Evolutionary conservation across 2,888 invertebrate species (phyloP), one percentile per base, ranked within the genome.

Genomic region (Scaptomyza caliginosa): DNA sequence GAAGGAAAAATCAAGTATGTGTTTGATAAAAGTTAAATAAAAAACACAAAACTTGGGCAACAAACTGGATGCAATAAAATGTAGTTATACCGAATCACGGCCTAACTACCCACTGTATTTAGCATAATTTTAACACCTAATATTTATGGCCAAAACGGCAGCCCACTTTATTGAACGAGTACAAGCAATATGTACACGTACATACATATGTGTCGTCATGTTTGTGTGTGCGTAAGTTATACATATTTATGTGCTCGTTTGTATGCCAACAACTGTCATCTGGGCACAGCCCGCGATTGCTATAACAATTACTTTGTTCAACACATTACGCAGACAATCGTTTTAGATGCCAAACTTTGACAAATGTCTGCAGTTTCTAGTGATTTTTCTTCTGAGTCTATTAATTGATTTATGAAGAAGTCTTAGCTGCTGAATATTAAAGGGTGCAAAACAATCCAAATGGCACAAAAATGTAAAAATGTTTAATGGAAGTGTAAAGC

Each of bases 41-140:
- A 28, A 23, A 4, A 32, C 2, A 23, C 38, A 45, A 45, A 51
- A 38, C 49, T 55, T 74, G 19, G 54, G 48, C 68, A 62, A 46
- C 49, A 60, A 57, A 57, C 77, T 63, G 45, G 50, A 52, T 70
- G 76, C 55, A 70, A 43, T 56, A 32, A 52, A 66, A 76, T 77
- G 65, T 76, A 23, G 58, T 71, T 63, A 50, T 67, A 51, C 45
- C 49, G 55, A 45, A 58, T 68, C 62, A 59, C 49, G 50, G 67
- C 50, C 51, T 48, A 65, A 45, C 77, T 76, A 67, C 77, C 74
- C 78, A 77, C 81, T 56, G 65, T 74, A 64, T 67, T 67, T 51
- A 74, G 81, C 77, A 77, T 81, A 77, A 67, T 81, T 77, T 66
- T 73, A 77, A 81, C 74, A 68, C 77, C 65, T 74, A 58, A 73